These are phyloP conservation scores for Temnothorax longispinosus DNA, from an alignment of 1,140 invertebrate species.

Conservation along the genomic window DNA sequence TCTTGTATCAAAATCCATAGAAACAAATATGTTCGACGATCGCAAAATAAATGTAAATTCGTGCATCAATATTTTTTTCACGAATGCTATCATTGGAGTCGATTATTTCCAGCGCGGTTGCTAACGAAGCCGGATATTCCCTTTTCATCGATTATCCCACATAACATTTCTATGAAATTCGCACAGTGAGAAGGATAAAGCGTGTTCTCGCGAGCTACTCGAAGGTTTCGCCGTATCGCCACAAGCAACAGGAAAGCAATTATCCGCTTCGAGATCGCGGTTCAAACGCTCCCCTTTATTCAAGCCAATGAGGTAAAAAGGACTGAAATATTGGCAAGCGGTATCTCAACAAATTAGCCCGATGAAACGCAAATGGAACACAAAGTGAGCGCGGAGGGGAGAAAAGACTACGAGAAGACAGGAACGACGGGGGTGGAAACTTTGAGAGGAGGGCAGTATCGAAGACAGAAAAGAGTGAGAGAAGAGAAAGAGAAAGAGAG, in stretches of 20 bases:
- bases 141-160: constrained; percentile 55
- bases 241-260: constrained; percentile 75
- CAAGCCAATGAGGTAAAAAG: constrained; percentile 80
- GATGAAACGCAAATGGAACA: constrained; percentile 84
- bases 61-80: background rate
- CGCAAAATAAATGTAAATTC: background rate
- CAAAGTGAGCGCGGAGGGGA: constrained; percentile 70
- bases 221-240: constrained; percentile 54
- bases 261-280: constrained; percentile 77
- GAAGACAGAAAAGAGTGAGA: constrained; percentile 64
- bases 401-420: constrained; percentile 46
- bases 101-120: constrained; percentile 1
- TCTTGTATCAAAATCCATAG: background rate
- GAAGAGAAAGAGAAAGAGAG: constrained; percentile 60
- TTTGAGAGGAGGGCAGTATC: constrained; percentile 60
- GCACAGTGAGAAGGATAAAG: constrained; percentile 6
- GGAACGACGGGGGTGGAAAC: constrained; percentile 46
- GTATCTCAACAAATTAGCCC: constrained; percentile 86
- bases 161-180: constrained; percentile 54
- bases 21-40: background rate
- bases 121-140: constrained; percentile 53
- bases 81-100: background rate
- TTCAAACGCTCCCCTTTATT: constrained; percentile 71
- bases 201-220: constrained; percentile 58
- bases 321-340: constrained; percentile 85